These are phyloP conservation scores for Linhomoeus sp. DNA, from an alignment of 2,888 invertebrate genomes.

Conservation along the genomic window DNA sequence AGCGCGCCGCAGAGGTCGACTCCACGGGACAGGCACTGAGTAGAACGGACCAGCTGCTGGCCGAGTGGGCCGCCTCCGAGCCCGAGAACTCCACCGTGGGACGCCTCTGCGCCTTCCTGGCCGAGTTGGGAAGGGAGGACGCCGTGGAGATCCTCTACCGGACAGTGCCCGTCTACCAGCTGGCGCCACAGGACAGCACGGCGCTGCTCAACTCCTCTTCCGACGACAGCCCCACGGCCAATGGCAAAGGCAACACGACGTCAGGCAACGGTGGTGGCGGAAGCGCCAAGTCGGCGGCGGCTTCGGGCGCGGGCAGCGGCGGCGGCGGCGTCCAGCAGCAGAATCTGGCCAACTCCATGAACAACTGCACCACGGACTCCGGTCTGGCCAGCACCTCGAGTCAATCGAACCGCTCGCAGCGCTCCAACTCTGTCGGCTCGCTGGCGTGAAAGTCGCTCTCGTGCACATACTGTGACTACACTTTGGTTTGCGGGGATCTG, in stretches of 20 bases:
- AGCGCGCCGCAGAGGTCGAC: constrained; percentile 35
- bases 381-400: background rate
- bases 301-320: too few species aligned
- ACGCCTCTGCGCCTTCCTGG: constrained; percentile 38
- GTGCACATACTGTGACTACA: too few species aligned
- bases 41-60: constrained; percentile 33
- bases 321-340: too few species aligned
- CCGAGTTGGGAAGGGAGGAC: constrained; percentile 42
- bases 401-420: background rate
- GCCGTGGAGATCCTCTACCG: constrained; percentile 40
- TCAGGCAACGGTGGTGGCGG: too few species aligned
- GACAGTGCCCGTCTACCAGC: constrained; percentile 35
- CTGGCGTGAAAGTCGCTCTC: too few species aligned
- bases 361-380: background rate
- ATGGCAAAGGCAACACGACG: too few species aligned
- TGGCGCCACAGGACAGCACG: constrained; percentile 11
- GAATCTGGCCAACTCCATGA: background rate
- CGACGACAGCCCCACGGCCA: background rate
- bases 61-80: constrained; percentile 34
- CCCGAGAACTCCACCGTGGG: constrained; percentile 33
- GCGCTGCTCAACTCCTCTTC: too few species aligned
- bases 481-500: too few species aligned
- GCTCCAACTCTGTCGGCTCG: background rate
- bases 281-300: too few species aligned
- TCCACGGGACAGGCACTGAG: constrained; percentile 23